Base-by-base conservation (phyloP, 2,113 vertebrate species). In the Vireo altiloquus region DNA sequence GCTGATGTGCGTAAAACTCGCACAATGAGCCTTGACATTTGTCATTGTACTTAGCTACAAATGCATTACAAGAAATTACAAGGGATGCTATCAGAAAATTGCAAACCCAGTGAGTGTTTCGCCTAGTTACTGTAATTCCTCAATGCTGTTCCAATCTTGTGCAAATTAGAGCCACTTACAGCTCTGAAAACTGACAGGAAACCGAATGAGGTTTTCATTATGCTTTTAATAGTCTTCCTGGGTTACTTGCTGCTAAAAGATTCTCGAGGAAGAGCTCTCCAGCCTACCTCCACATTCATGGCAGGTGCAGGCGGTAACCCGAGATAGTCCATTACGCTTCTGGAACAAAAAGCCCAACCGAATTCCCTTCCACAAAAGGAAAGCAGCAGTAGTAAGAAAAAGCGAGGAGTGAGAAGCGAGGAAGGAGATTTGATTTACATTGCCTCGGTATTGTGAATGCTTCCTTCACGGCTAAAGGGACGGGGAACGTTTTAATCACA, bases 81-180 rank as follows among this genome's bases (percentile, higher is more conserved):
- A 83, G 96, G 97, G 96, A 97, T 96, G 97, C 97, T 98, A 98
- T 97, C 96, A 98, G 97, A 98, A 98, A 98, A 98, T 97, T 98
- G 97, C 97, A 98, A 98, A 98, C 92, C 94, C 93, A 94, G 92
- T 61, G 96, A 97, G 92, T 97, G 97, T 97, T 97, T 97, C 97
- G 70, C 97, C 98, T 97, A 95, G 97, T 98, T 98, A 98, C 97
- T 97, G 96, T 97, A 97, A 98, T 98, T 98, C 97, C 96, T 98
- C 97, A 97, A 85, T 94, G 97, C 96, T 98, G 76, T 94, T 98
- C 97, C 95, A 94, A 97, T 98, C 97, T 96, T 86, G 92, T 90
- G 94, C 96, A 98, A 98, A 98, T 98, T 97, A 98, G 97, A 97
- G 96, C 94, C 97, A 98, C 97, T 98, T 98, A 97, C 40, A 91